These are phyloP conservation scores for Calliopsis andreniformis DNA, from an alignment of 1,140 invertebrate genomes.

Conservation along the genomic window DNA sequence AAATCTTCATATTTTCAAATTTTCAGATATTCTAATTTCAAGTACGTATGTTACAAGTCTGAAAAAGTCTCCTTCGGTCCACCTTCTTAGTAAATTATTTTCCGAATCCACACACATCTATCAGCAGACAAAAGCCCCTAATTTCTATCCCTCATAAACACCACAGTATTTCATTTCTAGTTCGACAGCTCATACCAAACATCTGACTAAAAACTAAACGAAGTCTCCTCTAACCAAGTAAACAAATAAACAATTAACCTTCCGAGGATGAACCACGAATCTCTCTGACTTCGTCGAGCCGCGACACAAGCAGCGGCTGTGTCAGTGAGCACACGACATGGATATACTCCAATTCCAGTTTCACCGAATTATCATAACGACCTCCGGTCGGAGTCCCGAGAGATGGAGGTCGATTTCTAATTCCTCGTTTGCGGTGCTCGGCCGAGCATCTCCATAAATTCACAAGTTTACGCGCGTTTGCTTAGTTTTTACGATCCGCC, in stretches of 20 bases:
- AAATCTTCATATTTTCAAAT: too few species aligned
- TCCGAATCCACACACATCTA: too few species aligned
- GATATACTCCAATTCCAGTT: conserved; percentile 74
- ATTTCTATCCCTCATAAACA: too few species aligned
- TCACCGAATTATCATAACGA: conserved; percentile 74
- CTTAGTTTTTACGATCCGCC: conserved; percentile 70
- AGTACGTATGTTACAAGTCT: too few species aligned
- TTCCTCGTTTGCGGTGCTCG: conserved; percentile 58
- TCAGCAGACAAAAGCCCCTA: too few species aligned
- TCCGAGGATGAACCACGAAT: neutral
- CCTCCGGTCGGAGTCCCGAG: conserved; percentile 37
- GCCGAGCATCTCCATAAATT: conserved; percentile 70
- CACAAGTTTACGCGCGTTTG: conserved; percentile 69
- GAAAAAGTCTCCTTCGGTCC: too few species aligned
- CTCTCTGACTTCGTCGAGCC: conserved; percentile 11
- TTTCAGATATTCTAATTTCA: too few species aligned
- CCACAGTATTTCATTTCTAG: too few species aligned
- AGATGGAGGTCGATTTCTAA: conserved; percentile 76
- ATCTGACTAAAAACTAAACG: too few species aligned
- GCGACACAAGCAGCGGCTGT: neutral
- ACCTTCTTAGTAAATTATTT: too few species aligned
- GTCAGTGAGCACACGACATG: conserved; percentile 32
- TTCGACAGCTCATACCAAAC: too few species aligned
- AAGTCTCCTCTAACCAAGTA: too few species aligned
- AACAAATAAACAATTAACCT: neutral